Evolutionary conservation across 2,888 invertebrate genomes (phyloP).

Genomic region (Luperina testacea): DNA sequence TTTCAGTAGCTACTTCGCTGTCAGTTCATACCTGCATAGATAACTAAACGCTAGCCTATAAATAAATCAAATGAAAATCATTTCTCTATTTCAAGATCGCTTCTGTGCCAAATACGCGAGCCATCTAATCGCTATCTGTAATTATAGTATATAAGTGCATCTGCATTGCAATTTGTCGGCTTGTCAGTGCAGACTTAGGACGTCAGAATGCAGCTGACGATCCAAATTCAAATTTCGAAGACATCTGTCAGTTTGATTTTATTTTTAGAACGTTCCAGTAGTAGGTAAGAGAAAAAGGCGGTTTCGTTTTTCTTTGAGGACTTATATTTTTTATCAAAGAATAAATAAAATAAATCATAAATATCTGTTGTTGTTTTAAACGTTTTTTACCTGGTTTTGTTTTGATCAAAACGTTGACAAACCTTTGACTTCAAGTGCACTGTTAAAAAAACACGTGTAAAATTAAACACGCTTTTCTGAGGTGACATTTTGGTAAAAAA

Average conservation of each 20-base stretch:
- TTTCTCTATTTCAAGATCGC: conserved; percentile 41
- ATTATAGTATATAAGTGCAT: conserved; percentile 45
- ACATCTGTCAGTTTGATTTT: conserved; percentile 31
- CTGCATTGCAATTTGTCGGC: conserved; percentile 55
- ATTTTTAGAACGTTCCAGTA: conserved; percentile 14
- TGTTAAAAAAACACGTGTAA: background rate
- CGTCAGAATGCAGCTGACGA: conserved; percentile 61
- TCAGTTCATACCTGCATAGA: conserved; percentile 8
- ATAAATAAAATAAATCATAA: background rate
- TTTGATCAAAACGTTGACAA: conserved; percentile 7
- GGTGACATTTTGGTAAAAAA: conserved; percentile 5
- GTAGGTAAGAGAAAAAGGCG: background rate
- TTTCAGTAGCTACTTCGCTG: background rate
- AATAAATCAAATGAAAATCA: conserved; percentile 44
- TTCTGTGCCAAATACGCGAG: conserved; percentile 45
- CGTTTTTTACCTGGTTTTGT: background rate
- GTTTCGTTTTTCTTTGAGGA: background rate
- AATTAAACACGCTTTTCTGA: background rate
- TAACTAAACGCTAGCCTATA: conserved; percentile 23
- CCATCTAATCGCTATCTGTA: conserved; percentile 52
- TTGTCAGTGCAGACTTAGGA: conserved; percentile 65
- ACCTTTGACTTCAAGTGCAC: conserved; percentile 19
- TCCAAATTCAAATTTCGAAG: conserved; percentile 54
- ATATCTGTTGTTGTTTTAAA: background rate
- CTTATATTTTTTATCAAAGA: background rate